These are phyloP conservation scores for Ochlodes sylvanus DNA, from an alignment of 2,888 invertebrate genomes.

Conservation along the genomic window DNA sequence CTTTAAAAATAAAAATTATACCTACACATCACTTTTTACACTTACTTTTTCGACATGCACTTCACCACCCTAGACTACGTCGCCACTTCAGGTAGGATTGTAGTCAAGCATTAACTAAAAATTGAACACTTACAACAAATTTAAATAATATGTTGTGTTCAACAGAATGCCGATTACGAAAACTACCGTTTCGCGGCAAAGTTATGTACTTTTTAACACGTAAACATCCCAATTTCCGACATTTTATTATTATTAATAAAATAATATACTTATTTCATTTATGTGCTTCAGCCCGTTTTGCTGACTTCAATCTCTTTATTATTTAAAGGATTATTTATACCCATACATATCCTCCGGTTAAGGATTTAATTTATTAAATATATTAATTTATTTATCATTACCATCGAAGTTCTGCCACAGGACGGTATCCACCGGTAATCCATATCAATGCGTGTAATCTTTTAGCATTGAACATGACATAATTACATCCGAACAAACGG, in stretches of 20 bases:
- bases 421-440: not conserved
- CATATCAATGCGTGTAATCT: constrained; percentile 10
- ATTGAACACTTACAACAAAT: too few relatives aligned
- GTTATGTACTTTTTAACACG: too few relatives aligned
- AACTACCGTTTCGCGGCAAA: too few relatives aligned
- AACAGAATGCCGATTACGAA: too few relatives aligned
- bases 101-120: too few relatives aligned
- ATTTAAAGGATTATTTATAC: not conserved
- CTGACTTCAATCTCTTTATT: constrained; percentile 16
- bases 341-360: not conserved
- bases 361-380: not conserved
- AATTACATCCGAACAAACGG: constrained; percentile 25
- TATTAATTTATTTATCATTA: constrained; percentile 7
- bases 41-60: too few relatives aligned
- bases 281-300: not conserved
- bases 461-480: constrained; percentile 24
- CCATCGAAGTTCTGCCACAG: not conserved
- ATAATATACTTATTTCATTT: not conserved
- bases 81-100: too few relatives aligned
- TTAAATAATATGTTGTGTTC: too few relatives aligned
- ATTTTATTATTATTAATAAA: not conserved
- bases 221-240: not conserved
- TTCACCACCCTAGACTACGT: too few relatives aligned
- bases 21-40: too few relatives aligned
- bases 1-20: too few relatives aligned